These are phyloP conservation scores for Ciconia boyciana DNA, from an alignment of 2,113 vertebrate species.

Conservation along the genomic window DNA sequence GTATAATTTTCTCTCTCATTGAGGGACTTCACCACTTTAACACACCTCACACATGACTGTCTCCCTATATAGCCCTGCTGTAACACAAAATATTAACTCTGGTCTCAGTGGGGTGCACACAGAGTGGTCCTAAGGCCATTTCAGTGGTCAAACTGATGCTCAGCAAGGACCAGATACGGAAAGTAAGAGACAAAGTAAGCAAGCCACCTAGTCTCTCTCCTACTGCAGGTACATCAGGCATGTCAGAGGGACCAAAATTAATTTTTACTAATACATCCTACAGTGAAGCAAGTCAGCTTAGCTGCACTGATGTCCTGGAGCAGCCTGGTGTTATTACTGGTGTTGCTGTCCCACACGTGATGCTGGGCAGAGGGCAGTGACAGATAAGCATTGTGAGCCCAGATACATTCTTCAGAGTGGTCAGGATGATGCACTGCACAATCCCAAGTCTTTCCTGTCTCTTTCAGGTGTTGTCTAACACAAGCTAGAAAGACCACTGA, in stretches of 20 bases:
- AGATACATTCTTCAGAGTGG: rapidly evolving
- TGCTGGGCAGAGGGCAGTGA: background rate
- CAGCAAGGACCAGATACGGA: background rate
- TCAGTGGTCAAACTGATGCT: background rate
- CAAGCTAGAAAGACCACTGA: background rate
- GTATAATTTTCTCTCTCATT: background rate
- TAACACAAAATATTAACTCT: background rate
- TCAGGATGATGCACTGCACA: background rate
- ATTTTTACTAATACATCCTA: background rate
- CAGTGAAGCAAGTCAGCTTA: background rate
- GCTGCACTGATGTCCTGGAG: background rate
- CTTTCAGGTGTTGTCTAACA: background rate
- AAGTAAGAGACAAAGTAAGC: background rate
- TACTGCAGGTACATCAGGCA: background rate
- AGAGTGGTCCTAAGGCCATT: background rate
- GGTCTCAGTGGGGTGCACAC: background rate
- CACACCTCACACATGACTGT: background rate
- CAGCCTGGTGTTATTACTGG: background rate
- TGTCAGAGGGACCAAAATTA: background rate
- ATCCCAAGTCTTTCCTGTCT: background rate
- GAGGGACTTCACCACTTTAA: background rate
- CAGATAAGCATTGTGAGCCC: background rate
- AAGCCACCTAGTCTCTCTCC: background rate
- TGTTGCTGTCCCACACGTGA: background rate
- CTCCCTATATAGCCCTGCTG: background rate